phyloP scores from a whole-genome alignment of 2,888 invertebrate species.

The Drosophila nigricruria region DNA sequence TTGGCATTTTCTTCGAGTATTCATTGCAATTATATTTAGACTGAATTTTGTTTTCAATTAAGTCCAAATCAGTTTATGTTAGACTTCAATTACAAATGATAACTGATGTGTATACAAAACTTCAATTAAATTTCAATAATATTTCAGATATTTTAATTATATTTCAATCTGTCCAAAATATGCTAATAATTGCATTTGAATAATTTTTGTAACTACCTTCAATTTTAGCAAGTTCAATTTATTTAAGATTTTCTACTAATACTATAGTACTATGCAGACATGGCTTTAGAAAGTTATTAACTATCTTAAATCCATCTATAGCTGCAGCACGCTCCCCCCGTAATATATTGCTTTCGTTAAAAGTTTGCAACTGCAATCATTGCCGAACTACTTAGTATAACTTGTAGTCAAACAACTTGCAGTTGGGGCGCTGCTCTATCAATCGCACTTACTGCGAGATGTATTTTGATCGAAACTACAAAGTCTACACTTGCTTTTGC shows the following conservation, averaged over 20 bases:
- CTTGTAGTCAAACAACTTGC: slow-evolving; percentile 14
- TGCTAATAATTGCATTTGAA: neutral
- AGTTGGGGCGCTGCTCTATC: neutral
- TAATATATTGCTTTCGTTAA: neutral
- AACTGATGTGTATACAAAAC: too few species aligned
- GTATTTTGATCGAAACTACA: slow-evolving; percentile 18
- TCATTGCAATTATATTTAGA: too few species aligned
- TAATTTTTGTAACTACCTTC: neutral
- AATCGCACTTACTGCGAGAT: slow-evolving; percentile 28
- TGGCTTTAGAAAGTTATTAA: neutral
- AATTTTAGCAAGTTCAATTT: neutral
- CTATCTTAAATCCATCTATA: neutral
- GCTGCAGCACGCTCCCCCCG: neutral
- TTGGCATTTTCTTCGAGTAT: too few species aligned
- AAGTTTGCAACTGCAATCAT: slow-evolving; percentile 3
- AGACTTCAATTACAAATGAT: too few species aligned
- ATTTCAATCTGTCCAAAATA: neutral
- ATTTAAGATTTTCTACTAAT: neutral
- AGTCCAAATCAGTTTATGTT: too few species aligned
- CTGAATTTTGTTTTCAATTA: too few species aligned
- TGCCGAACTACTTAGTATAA: slow-evolving; percentile 19
- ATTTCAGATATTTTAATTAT: too few species aligned
- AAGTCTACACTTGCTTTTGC: slow-evolving; percentile 27
- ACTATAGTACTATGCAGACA: neutral
- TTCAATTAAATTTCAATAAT: neutral